Percentiles rank a stretch among this genome's conserved stretches.
These are phyloP conservation scores for Sebastes trivittatus DNA, from an alignment of 2,797 vertebrate genomes.

Conservation along the genomic window DNA sequence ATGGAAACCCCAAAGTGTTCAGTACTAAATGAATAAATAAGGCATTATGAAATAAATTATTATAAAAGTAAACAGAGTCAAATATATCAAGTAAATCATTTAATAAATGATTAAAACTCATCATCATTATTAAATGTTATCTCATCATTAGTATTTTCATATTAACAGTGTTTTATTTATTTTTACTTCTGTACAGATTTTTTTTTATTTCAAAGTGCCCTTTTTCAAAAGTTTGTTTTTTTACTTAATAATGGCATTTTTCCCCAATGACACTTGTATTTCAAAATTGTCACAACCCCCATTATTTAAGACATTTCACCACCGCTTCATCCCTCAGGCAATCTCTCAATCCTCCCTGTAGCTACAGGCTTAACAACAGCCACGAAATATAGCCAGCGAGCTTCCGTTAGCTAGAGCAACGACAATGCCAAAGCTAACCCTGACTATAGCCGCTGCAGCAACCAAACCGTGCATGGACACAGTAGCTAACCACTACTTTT, in stretches of 20 bases:
- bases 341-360: neutral
- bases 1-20: conserved; percentile 47
- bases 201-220: neutral
- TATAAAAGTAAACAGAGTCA: neutral
- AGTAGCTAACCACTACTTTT: neutral
- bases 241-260: neutral
- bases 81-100: neutral
- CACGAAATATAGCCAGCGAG: neutral
- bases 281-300: neutral
- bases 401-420: neutral
- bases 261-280: neutral
- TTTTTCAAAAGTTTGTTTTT: neutral
- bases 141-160: neutral
- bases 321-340: neutral
- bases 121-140: neutral
- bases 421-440: neutral
- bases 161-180: neutral
- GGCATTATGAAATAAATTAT: neutral
- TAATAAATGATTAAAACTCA: neutral
- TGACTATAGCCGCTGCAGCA: neutral
- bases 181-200: neutral
- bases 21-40: conserved; percentile 6
- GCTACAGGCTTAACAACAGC: neutral
- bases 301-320: neutral
- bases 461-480: too few relatives aligned